Evolutionary conservation across 2,888 invertebrate species (phyloP).

Genomic region (Synergus japonicus): DNA sequence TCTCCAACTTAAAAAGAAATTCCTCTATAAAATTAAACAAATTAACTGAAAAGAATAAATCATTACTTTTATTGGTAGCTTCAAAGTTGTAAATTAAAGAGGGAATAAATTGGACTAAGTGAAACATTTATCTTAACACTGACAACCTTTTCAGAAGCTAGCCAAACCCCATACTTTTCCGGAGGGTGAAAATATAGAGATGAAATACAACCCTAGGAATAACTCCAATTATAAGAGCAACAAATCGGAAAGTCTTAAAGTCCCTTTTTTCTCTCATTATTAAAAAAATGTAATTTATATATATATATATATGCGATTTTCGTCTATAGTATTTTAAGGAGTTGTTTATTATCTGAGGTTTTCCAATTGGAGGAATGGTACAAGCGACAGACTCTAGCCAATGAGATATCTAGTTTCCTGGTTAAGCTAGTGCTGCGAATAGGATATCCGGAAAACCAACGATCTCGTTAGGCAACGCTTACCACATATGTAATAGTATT

Average conservation of each 20-base stretch:
- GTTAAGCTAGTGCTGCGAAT: constrained; percentile 47
- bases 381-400: constrained; percentile 14
- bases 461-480: constrained; percentile 53
- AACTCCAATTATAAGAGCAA: constrained; percentile 3
- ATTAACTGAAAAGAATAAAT: not conserved
- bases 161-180: constrained; percentile 1
- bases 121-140: constrained; percentile 13
- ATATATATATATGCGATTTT: not conserved
- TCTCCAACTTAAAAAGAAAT: too few species aligned
- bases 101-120: constrained; percentile 19
- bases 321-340: not conserved
- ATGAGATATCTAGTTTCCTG: constrained; percentile 48
- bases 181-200: constrained; percentile 31
- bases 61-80: not conserved
- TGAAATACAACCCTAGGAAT: constrained; percentile 3
- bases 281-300: not conserved
- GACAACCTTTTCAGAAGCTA: constrained; percentile 15
- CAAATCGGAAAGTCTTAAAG: not conserved
- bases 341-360: not conserved
- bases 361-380: not conserved
- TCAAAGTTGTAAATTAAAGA: not conserved
- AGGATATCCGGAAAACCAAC: constrained; percentile 51
- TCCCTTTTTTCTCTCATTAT: not conserved
- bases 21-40: not conserved
- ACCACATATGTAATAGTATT: constrained; percentile 47